A percentile compares a stretch with the other conserved stretches of the same genome.
Conservation (phyloP, 1,140 invertebrate genomes). For the Brachionus paranguensis region DNA sequence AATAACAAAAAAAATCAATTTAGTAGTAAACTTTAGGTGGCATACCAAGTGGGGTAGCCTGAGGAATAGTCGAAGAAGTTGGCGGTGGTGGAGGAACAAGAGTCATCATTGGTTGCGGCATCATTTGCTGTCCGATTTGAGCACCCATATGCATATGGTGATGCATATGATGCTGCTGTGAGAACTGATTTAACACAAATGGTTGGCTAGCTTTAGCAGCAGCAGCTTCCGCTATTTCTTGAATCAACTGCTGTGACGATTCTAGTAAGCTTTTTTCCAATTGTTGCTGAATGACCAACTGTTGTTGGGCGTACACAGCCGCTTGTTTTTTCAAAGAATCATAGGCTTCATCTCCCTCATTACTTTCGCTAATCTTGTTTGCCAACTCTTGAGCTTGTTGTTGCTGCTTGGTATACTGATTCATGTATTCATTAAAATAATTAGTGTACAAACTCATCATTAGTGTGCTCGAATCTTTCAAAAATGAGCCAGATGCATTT, state of each 20-base stretch:
- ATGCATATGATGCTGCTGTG: conserved; percentile 27
- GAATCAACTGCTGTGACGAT: not conserved
- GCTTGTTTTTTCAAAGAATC: conserved; percentile 29
- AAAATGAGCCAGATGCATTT: conserved; percentile 13
- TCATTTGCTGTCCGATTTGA: not conserved
- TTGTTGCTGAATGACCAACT: conserved; percentile 26
- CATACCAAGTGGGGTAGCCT: not conserved
- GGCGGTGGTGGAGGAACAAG: not conserved
- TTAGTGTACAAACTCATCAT: conserved; percentile 32
- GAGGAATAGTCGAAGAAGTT: not conserved
- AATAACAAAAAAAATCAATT: not conserved
- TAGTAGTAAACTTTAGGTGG: conserved; percentile 11
- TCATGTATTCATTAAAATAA: conserved; percentile 38
- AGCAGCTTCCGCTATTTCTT: conserved; percentile 19
- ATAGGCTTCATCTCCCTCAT: not conserved
- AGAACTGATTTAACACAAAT: conserved; percentile 31
- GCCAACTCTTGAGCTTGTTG: conserved; percentile 17
- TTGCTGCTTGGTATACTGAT: conserved; percentile 23
- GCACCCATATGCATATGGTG: conserved; percentile 2
- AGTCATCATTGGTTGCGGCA: not conserved
- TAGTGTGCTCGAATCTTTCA: not conserved
- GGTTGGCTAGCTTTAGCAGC: conserved; percentile 9
- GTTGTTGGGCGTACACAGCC: conserved; percentile 13
- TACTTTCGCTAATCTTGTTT: not conserved
- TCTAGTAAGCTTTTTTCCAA: conserved; percentile 22